These are phyloP conservation scores for Columba livia DNA, from an alignment of 2,113 vertebrate genomes.

Conservation along the genomic window DNA sequence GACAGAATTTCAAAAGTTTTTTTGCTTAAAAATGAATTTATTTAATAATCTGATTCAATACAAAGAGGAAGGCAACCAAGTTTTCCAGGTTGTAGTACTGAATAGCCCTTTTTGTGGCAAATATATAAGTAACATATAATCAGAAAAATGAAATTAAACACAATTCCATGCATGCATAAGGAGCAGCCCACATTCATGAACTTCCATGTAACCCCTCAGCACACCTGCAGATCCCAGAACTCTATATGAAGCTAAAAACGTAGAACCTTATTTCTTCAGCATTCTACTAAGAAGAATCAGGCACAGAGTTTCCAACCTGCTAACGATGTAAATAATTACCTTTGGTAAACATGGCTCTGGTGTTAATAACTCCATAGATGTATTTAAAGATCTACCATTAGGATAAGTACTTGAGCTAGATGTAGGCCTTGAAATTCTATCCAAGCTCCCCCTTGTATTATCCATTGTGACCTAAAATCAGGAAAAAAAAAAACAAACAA, in stretches of 20 bases:
- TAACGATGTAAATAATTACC: slow-evolving; percentile 68
- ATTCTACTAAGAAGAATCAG: neutral
- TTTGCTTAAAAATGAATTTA: neutral
- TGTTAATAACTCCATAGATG: slow-evolving; percentile 77
- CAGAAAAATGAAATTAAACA: neutral
- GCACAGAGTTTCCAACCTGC: neutral
- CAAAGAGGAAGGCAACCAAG: neutral
- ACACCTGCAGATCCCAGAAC: neutral
- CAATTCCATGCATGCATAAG: neutral
- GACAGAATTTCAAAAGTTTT: neutral
- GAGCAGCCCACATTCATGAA: neutral
- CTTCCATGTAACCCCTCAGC: neutral
- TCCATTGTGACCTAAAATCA: slow-evolving; percentile 73
- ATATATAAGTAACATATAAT: neutral
- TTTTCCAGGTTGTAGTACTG: neutral
- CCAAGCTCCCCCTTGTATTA: slow-evolving; percentile 78
- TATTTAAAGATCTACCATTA: slow-evolving; percentile 69
- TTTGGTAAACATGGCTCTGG: slow-evolving; percentile 66
- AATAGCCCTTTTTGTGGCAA: neutral
- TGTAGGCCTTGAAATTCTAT: slow-evolving; percentile 80
- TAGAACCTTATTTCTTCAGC: neutral
- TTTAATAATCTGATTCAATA: neutral
- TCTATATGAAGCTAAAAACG: neutral
- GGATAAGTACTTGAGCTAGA: slow-evolving; percentile 66
- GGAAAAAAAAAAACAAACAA: neutral